Evolutionary conservation across 2,797 vertebrate species (phyloP).

Genomic region (Clarias fuscus): DNA sequence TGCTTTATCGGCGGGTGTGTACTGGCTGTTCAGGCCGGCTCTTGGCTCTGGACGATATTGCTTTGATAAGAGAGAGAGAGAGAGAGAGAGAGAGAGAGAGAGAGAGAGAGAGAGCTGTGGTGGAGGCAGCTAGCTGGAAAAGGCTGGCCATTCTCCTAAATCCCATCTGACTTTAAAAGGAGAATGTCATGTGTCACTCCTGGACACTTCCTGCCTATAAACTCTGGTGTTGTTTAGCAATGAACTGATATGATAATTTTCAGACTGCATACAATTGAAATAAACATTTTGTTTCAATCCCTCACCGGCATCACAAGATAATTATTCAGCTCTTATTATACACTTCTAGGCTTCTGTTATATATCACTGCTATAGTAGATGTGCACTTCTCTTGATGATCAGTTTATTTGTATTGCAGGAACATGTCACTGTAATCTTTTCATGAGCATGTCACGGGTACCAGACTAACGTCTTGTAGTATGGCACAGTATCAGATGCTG

Average conservation of each 20-base stretch:
- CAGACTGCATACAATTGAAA: neutral
- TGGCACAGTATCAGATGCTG: too few species aligned
- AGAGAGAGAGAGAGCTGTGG: constrained; percentile 11
- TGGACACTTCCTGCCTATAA: neutral
- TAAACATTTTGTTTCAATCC: neutral
- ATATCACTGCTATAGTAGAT: too few species aligned
- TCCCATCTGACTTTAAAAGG: constrained; percentile 30
- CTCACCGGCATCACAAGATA: neutral
- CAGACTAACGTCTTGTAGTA: too few species aligned
- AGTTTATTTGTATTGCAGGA: too few species aligned
- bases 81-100: constrained; percentile 17
- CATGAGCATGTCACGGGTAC: too few species aligned
- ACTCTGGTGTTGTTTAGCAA: neutral
- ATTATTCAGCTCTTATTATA: neutral
- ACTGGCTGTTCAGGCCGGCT: constrained; percentile 9
- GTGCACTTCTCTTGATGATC: too few species aligned
- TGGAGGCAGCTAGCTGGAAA: constrained; percentile 2
- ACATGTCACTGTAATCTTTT: neutral
- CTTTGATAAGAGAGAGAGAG: constrained; percentile 46
- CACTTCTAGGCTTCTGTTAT: neutral
- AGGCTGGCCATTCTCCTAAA: constrained; percentile 33
- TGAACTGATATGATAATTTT: neutral
- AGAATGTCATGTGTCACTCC: constrained; percentile 32
- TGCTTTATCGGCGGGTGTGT: constrained; percentile 46
- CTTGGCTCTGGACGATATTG: constrained; percentile 47